phyloP scores from a whole-genome alignment of 2,113 vertebrate genomes.

The Sebastes fasciatus region DNA sequence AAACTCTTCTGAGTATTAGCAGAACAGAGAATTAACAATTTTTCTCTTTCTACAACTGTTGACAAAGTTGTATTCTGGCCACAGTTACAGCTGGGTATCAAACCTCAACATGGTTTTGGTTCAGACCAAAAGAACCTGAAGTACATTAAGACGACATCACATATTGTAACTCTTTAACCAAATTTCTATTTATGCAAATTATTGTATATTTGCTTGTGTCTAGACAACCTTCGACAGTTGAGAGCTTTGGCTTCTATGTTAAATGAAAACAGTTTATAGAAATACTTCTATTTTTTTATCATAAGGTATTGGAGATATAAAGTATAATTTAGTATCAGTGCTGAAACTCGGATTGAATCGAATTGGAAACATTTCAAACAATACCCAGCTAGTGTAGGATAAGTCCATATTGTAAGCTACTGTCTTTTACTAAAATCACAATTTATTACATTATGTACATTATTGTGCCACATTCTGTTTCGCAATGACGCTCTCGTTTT shows the following conservation, averaged over 20 bases:
- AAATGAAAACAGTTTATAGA: not conserved
- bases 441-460: too few species aligned
- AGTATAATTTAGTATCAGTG: not conserved
- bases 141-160: not conserved
- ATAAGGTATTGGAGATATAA: not conserved
- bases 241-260: not conserved
- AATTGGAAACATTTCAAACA: not conserved
- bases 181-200: not conserved
- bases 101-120: not conserved
- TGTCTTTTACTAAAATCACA: too few species aligned
- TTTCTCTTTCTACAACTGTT: not conserved
- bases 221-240: not conserved
- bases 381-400: not conserved
- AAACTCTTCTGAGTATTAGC: constrained; percentile 23
- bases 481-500: too few species aligned
- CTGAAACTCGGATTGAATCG: not conserved
- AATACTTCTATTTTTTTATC: not conserved
- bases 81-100: not conserved
- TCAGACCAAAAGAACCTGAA: not conserved
- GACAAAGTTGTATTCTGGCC: not conserved
- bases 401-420: not conserved
- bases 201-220: not conserved
- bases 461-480: too few species aligned
- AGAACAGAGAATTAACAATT: constrained; percentile 16
- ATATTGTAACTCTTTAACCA: not conserved